Evolutionary conservation across 2,888 invertebrate species (phyloP).

Genomic region (Pomacea canaliculata): DNA sequence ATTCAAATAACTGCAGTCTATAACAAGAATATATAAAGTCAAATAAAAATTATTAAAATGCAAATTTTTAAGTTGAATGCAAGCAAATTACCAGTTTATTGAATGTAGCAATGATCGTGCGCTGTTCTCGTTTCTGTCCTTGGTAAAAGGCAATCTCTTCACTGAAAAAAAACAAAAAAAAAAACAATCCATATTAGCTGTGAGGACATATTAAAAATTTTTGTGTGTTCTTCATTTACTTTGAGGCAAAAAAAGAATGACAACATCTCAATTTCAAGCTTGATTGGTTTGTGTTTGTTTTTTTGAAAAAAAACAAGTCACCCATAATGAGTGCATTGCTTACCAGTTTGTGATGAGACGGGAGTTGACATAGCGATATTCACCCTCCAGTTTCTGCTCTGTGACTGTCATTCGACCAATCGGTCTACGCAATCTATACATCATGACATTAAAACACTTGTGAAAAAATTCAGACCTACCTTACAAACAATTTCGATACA

Average conservation of each 20-base stretch:
- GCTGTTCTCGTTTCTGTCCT: slow-evolving; percentile 82
- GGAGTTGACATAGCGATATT: slow-evolving; percentile 96
- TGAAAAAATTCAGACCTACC: background rate
- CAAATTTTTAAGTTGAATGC: background rate
- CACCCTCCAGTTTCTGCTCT: slow-evolving; percentile 98
- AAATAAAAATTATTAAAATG: too few species aligned
- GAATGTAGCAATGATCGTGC: slow-evolving; percentile 89
- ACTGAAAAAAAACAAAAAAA: slow-evolving; percentile 67
- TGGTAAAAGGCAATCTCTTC: slow-evolving; percentile 87
- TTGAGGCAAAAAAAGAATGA: too few species aligned
- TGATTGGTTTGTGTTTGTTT: too few species aligned
- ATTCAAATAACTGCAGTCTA: background rate
- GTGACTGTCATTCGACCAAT: slow-evolving; percentile 90
- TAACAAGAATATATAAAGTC: too few species aligned
- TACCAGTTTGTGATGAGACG: slow-evolving; percentile 90
- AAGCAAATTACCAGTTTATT: slow-evolving; percentile 78
- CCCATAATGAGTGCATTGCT: background rate
- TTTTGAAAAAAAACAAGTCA: too few species aligned
- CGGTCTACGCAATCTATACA: slow-evolving; percentile 81
- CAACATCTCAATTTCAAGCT: too few species aligned
- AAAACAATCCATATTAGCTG: background rate
- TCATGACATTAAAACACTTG: background rate
- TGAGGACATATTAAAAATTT: too few species aligned
- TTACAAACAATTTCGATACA: too few species aligned
- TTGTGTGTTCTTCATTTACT: too few species aligned